Evolutionary conservation across 2,888 invertebrate genomes (phyloP), one percentile per base, ranked within the genome.

Genomic region (Hyppa rectilinea): DNA sequence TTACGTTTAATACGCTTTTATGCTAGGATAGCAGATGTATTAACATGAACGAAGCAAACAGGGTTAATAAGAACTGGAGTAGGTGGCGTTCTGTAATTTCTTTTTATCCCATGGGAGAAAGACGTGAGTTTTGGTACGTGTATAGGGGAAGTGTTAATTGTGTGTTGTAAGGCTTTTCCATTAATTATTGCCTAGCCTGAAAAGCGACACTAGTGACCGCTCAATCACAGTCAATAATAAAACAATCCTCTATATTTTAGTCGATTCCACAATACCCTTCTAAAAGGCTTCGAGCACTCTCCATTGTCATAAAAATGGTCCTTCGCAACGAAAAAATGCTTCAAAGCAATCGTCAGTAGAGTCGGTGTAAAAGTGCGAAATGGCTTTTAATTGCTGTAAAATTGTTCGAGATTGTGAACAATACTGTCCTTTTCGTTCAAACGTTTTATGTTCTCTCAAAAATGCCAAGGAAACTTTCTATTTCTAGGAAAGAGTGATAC

Each of bases 261-360:
- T 49, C 49, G 2, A 14, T 43, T 56, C 2, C 17, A 26, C 20
- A 69, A 69, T 49, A 56, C 38, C 29, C 26, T 26, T 74, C n/a
- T 20, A 56, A 77, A 72, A 56, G 10, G 49, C 29, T 36, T 55
- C n/a, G 29, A 47, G 26, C 29, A 45, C 45, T 38, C 55, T 50
- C 72, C 12, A 56, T 77, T 77, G 70, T 72, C 36, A 72, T 49
- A 43, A 67, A 70, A 72, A 56, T 77, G 55, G 55, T 56, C 43
- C 55, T 50, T 40, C 10, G 12, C 29, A 65, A 55, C 49, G 55
- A 80, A 75, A 75, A 56, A 56, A 60, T 60, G 55, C 55, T 60
- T 43, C 36, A 80, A 75, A 75, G 80, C 80, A 45, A 75, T 80
- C 40, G 80, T 31, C 50, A 40, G 17, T 47, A 7, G 23, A 40